Base-by-base conservation (phyloP, 2,113 vertebrate species). In the Oophaga pumilio region DNA sequence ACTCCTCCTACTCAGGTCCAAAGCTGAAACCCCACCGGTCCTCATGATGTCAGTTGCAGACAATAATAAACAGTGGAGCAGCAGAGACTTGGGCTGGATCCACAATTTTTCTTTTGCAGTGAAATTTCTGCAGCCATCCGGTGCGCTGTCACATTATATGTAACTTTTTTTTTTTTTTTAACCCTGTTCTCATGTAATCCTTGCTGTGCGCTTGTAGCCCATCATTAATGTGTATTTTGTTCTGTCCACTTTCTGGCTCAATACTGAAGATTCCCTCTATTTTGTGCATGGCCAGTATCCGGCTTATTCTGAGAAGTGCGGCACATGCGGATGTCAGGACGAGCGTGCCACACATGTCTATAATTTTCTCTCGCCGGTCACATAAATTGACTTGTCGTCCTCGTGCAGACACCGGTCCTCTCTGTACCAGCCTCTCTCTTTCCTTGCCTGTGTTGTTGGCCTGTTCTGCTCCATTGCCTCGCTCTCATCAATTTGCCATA, bases 401-500 rank as follows among this genome's bases (percentile, higher is more conserved):
- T 56, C 57, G 15, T 10, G 33, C 77, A 49, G 52, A 71, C 64
- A 15, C 26, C 64, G 22, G 76, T 64, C 66, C 59, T 17, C 60
- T 76, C 66, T 4, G n/a, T 81, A 18, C 56, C 77, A 28, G 10
- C 66, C 15, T 12, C 28, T 50, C 12, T 50, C 56, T 28, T 22
- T 64, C 43, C 33, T 49, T 83, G 79, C 69, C 79, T 76, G 24
- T 69, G 84, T 79, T 78, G 59, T 79, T 78, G 56, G 56, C 33
- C 79, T 76, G 86, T 82, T 87, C 86, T 87, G 49, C 79, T 87
- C 69, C 59, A 62, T 66, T 62, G 78, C 69, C 17, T 80, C 60
- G 43, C 79, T 82, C 0, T 76, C 56, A 53, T 88, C 69, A 64
- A 33, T 83, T 76, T 88, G 86, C 86, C 79, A 76, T 88, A 56